Conservation (phyloP, 2,888 invertebrate genomes). For the Beris morrisii region DNA sequence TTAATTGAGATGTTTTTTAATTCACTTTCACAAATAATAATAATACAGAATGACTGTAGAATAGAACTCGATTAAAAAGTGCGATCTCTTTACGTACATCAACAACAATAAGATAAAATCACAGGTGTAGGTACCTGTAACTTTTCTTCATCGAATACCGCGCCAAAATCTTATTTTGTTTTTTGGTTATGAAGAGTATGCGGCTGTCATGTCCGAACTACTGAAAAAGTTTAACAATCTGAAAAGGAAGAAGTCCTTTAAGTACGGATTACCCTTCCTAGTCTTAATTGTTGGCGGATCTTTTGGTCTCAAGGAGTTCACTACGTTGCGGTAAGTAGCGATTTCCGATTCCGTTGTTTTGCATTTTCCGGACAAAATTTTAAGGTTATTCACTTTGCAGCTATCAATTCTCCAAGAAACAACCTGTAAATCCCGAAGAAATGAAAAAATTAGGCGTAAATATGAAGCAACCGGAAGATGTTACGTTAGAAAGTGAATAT, state of each 20-base stretch:
- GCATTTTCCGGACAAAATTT: slow-evolving; percentile 8
- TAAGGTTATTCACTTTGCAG: slow-evolving; percentile 48
- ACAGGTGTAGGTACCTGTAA: no score
- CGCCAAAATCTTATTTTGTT: no score
- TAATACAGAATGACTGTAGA: no score
- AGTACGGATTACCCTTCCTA: slow-evolving; percentile 73
- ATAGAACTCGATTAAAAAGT: no score
- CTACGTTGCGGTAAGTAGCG: slow-evolving; percentile 65
- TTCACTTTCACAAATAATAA: no score
- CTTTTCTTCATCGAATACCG: no score
- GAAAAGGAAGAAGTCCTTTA: slow-evolving; percentile 52
- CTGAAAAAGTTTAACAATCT: slow-evolving; percentile 25
- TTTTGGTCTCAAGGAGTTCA: slow-evolving; percentile 74
- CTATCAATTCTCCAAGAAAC: slow-evolving; percentile 64
- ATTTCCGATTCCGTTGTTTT: background rate
- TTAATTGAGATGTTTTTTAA: no score
- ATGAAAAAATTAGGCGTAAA: slow-evolving; percentile 67
- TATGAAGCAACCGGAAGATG: slow-evolving; percentile 67
- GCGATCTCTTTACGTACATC: no score
- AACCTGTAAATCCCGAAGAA: slow-evolving; percentile 64
- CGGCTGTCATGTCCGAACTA: slow-evolving; percentile 14
- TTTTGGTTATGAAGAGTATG: background rate
- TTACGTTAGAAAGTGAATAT: slow-evolving; percentile 73
- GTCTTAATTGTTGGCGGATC: slow-evolving; percentile 75
- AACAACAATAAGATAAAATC: no score